These are phyloP conservation scores for Spondyliosoma cantharus DNA, from an alignment of 2,797 vertebrate genomes.

Conservation along the genomic window DNA sequence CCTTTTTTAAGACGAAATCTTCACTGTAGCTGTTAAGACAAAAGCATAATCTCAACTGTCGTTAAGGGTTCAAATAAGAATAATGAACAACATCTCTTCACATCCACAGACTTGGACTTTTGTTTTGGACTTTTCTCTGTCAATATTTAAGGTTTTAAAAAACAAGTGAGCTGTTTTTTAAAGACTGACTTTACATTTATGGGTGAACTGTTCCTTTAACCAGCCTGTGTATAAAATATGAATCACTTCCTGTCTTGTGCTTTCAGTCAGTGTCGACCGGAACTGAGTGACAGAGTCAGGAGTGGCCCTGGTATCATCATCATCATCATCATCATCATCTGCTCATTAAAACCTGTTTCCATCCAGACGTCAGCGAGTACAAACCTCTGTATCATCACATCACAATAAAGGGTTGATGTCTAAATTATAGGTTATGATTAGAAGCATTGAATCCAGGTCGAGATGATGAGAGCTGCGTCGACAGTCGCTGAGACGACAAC, in stretches of 20 bases:
- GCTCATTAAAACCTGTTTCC: slow-evolving; percentile 22
- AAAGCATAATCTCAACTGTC: too few species aligned
- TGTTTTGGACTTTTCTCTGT: too few species aligned
- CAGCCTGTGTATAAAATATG: too few species aligned
- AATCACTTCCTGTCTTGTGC: background rate
- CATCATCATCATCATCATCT: slow-evolving; percentile 6
- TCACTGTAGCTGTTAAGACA: too few species aligned
- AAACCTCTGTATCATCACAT: background rate
- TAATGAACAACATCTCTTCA: too few species aligned
- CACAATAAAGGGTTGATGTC: background rate
- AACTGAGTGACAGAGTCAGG: background rate
- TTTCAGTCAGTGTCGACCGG: background rate
- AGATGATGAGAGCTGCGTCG: background rate
- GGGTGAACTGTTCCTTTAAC: too few species aligned
- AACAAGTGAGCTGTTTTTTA: too few species aligned
- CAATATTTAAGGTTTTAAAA: too few species aligned
- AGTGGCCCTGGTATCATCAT: background rate
- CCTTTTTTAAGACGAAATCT: too few species aligned
- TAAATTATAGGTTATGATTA: slow-evolving; percentile 9
- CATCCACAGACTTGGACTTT: too few species aligned
- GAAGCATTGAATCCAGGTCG: background rate
- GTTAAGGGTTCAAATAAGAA: too few species aligned
- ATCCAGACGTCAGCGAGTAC: background rate
- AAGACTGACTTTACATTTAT: too few species aligned
- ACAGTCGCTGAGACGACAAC: background rate